phyloP scores from a whole-genome alignment of 2,888 invertebrate genomes.

The Aphodius granarius region DNA sequence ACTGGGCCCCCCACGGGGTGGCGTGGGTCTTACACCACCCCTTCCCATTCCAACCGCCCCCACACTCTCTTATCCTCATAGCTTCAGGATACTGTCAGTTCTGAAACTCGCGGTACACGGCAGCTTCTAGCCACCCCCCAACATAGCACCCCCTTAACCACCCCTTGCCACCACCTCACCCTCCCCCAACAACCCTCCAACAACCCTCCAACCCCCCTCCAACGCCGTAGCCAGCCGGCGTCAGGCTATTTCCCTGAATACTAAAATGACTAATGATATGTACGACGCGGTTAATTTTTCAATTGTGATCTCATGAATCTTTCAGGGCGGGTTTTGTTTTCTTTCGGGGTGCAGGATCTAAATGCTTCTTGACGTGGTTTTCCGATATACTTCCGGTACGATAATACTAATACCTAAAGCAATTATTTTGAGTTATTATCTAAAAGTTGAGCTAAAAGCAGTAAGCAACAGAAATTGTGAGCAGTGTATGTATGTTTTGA shows the following conservation, averaged over 20 bases:
- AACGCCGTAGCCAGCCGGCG: neutral
- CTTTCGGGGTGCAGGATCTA: neutral
- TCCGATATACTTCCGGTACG: neutral
- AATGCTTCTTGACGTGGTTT: neutral
- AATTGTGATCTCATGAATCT: neutral
- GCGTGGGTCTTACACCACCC: slow-evolving; percentile 24
- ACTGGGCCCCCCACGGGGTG: slow-evolving; percentile 32
- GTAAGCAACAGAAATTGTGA: no score
- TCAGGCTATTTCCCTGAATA: slow-evolving; percentile 33
- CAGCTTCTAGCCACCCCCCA: slow-evolving; percentile 21
- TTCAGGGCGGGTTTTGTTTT: neutral
- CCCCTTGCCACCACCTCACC: neutral
- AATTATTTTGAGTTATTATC: neutral
- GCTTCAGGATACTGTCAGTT: slow-evolving; percentile 51
- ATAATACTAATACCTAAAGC: neutral
- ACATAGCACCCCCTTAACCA: neutral
- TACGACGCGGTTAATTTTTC: slow-evolving; percentile 1
- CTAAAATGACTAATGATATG: slow-evolving; percentile 41
- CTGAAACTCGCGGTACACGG: slow-evolving; percentile 31
- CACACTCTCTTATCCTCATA: slow-evolving; percentile 46
- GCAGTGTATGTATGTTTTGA: neutral
- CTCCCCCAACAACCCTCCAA: slow-evolving; percentile 6
- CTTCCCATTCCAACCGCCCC: slow-evolving; percentile 31
- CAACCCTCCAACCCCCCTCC: neutral
- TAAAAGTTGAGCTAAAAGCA: no score